Base-by-base conservation (phyloP, 2,113 vertebrate species). In the Petrocephalus zakoni region DNA sequence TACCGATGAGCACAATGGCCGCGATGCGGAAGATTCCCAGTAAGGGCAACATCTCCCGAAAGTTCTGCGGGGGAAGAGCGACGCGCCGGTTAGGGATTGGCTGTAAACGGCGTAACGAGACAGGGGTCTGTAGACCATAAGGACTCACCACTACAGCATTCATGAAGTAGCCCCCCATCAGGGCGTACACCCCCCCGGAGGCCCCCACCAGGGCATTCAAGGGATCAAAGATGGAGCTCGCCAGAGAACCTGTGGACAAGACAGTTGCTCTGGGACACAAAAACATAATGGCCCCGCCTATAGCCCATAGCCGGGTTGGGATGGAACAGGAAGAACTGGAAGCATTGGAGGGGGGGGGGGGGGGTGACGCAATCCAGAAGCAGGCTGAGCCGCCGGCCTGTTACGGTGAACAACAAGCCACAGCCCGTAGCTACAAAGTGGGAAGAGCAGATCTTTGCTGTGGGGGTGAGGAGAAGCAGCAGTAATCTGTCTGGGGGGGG, bases 101-200 rank as follows among this genome's bases (percentile, higher is more conserved):
- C 53, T 55, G 11, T 13, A 68, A 6, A 25, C 22, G 5, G 5
- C 72, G 0, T 19, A 29, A n/a, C 15, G 72, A 78, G 37, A 52
- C 47, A 83, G n/a, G 21, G 47, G 22, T 15, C 47, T 5, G 37
- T 25, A 53, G 25, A 56, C 21, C 58, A 61, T 15, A 15, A 49
- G 82, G 22, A 92, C 96, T 96, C 94, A 98, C 97, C 96, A 98
- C 96, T 42, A 98, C 56, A 46, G 96, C 94, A 22, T 98, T 98
- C 97, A 98, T 98, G 78, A 98, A 97, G 89, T 97, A 98, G 21
- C 97, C 97, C 55, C 97, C 97, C 0, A 97, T 94, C 10, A 98
- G 94, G 19, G 97, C 97, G 52, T 98, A 98, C 61, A 97, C 97
- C 0, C 97, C 97, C 37, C 97, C 97, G 7, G 97, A 98, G 21